Base-by-base conservation (phyloP, 2,797 vertebrate species). In the Muscicapa comitata region DNA sequence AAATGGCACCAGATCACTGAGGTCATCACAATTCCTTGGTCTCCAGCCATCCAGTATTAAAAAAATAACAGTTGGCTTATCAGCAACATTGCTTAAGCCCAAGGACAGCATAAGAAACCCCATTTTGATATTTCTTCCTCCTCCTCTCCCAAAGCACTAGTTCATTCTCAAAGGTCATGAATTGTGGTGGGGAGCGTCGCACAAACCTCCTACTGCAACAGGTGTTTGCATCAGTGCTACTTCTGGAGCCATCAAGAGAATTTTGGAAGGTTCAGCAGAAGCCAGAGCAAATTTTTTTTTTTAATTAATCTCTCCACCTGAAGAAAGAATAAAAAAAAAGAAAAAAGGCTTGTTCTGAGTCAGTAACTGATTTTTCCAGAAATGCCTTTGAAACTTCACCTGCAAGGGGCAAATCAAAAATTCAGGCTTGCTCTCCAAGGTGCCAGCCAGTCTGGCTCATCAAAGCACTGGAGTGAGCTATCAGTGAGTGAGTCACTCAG, bases 21-120 rank as follows among this genome's bases (percentile, higher is more conserved):
- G 96, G 97, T 97, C 97, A 88, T 95, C 65, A 35, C 40, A 83
- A 95, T 95, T 88, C 75, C 91, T 95, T 97, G 97, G 95, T 97
- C 79, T 85, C 77, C 12, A 26, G 92, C 91, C 93, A 95, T 83
- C 74, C 28, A 7, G 86, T 91, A 95, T 82, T 96, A 78, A 96
- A 97, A 97, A 96, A 93, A 95, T 85, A 97, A 96, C 83, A 89
- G 90, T 28, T 90, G 93, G 92, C 81, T 91, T 95, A 96, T 93
- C 92, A 95, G 74, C 68, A 96, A 71, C 73, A 68, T 74, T 87
- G 73, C 80, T 95, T 45, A 72, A 94, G 76, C 91, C 92, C 95
- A 94, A 97, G 95, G 93, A 95, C 93, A 94, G 88, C 2, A 2
- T 37, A 88, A 79, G 71, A 94, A 95, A 80, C 15, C 21, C 33